Percentiles rank a stretch among this genome's conserved stretches.
These are phyloP conservation scores for Petromus typicus DNA, from an alignment of 2,113 vertebrate species.

Conservation along the genomic window DNA sequence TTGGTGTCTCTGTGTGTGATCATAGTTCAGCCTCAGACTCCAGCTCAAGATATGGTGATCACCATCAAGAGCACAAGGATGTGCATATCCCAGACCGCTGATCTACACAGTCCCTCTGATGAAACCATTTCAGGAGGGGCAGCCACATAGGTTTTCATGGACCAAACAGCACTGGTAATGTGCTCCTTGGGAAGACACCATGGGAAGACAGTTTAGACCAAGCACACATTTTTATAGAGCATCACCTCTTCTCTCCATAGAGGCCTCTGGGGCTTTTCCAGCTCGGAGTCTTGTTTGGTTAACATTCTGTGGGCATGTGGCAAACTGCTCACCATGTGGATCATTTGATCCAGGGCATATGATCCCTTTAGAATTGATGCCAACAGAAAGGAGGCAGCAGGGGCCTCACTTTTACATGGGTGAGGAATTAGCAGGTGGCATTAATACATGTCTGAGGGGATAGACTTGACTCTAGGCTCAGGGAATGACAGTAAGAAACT, in stretches of 20 bases:
- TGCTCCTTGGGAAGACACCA: neutral
- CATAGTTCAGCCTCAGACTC: slow-evolving; percentile 16
- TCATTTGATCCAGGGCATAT: neutral
- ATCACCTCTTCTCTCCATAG: neutral
- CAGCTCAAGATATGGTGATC: neutral
- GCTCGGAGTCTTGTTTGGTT: neutral
- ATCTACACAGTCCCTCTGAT: neutral
- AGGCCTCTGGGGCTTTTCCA: neutral
- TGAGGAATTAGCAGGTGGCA: neutral
- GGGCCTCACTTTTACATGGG: neutral
- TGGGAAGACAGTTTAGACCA: neutral
- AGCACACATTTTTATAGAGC: neutral
- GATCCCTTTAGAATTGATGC: neutral
- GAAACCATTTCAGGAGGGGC: neutral
- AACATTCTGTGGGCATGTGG: neutral
- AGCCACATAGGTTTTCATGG: neutral
- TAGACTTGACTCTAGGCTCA: neutral
- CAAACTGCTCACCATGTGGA: neutral
- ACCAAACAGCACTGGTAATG: neutral
- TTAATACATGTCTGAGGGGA: neutral
- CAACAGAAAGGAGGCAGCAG: neutral
- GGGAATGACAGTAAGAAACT: neutral
- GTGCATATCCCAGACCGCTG: neutral
- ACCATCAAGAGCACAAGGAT: neutral
- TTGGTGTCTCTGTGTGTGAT: neutral